Evolutionary conservation across 2,888 invertebrate species (phyloP).

Genomic region (Mechanitis messenoides): DNA sequence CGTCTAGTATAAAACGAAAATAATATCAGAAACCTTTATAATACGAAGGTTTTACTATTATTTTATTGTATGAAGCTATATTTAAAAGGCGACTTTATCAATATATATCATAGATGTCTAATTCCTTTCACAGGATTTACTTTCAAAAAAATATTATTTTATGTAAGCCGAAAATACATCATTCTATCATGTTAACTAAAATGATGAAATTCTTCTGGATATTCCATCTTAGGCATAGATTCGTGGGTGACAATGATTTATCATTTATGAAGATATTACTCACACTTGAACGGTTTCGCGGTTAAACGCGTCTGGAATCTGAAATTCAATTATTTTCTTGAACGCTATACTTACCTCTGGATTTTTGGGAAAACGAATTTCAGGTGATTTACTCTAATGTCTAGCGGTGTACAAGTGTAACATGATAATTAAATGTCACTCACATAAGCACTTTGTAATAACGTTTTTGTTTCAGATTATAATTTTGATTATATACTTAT

Average conservation of each 20-base stretch:
- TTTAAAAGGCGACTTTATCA: neutral
- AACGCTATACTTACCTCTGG: conserved; percentile 21
- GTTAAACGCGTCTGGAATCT: conserved; percentile 43
- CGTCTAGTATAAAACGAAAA: too few species aligned
- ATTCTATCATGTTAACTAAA: conserved; percentile 9
- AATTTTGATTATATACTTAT: neutral
- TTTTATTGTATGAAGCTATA: neutral
- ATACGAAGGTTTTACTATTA: neutral
- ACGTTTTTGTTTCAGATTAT: neutral
- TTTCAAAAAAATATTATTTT: neutral
- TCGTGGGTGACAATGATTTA: conserved; percentile 43
- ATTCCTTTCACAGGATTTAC: neutral
- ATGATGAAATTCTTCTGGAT: conserved; percentile 17
- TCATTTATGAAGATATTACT: conserved; percentile 42
- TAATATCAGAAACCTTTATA: too few species aligned
- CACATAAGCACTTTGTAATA: neutral
- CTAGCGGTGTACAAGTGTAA: neutral
- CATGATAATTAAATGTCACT: neutral
- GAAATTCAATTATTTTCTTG: conserved; percentile 54
- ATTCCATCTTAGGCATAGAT: conserved; percentile 20
- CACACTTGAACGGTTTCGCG: conserved; percentile 30
- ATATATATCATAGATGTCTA: neutral
- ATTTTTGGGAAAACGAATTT: conserved; percentile 22
- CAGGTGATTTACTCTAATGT: conserved; percentile 3
- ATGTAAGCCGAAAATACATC: neutral